These are phyloP conservation scores for Diprion similis DNA, from an alignment of 1,140 invertebrate species.

Conservation along the genomic window DNA sequence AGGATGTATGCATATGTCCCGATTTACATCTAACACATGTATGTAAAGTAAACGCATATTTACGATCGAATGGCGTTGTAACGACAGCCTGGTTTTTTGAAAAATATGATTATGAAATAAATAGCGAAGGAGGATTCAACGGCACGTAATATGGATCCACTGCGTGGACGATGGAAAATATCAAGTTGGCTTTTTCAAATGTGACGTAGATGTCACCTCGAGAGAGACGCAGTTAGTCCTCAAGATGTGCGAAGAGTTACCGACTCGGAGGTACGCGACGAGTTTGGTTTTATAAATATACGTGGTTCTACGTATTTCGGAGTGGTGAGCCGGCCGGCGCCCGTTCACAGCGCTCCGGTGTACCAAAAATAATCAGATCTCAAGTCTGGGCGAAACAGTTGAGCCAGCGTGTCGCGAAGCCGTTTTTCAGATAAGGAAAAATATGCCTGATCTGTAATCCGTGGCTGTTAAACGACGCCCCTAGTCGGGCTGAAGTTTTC, in stretches of 20 bases:
- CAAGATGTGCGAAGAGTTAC: neutral
- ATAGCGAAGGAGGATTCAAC: no score
- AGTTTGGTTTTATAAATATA: conserved; percentile 48
- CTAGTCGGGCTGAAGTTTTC: no score
- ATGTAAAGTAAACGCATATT: no score
- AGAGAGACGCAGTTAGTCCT: neutral
- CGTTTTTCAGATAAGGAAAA: neutral
- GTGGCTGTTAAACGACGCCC: no score
- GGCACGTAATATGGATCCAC: neutral
- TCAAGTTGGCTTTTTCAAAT: neutral
- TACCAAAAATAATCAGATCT: conserved; percentile 42
- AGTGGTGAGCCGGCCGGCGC: neutral
- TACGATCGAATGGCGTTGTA: no score
- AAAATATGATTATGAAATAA: no score
- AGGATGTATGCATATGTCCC: no score
- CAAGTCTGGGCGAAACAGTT: neutral
- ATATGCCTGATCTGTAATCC: neutral
- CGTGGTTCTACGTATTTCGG: conserved; percentile 25
- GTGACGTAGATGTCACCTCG: neutral
- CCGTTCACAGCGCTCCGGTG: conserved; percentile 22
- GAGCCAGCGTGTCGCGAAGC: neutral
- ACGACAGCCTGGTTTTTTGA: no score
- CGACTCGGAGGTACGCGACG: conserved; percentile 7
- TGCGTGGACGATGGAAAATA: neutral
- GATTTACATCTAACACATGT: no score